Conservation (phyloP, 2,797 vertebrate genomes). For the Macrochelys suwanniensis region DNA sequence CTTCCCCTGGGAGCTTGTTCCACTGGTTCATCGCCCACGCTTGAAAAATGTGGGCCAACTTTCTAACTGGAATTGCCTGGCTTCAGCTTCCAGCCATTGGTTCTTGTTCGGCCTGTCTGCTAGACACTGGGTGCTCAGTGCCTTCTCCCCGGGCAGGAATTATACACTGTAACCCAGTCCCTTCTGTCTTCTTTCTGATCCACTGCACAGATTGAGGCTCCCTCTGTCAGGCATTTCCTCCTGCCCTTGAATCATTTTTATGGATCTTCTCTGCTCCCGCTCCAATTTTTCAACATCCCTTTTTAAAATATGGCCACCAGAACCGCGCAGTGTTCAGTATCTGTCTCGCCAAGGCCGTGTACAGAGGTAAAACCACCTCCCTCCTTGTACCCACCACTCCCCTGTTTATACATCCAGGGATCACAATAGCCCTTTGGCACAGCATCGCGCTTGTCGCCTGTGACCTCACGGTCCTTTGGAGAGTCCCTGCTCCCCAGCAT, state of each 20-base stretch:
- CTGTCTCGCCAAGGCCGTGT: background rate
- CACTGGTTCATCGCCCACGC: no score
- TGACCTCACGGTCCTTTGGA: fast-evolving
- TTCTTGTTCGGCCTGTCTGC: no score
- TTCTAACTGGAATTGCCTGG: no score
- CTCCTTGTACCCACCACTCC: fast-evolving
- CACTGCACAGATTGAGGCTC: background rate
- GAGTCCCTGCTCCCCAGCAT: fast-evolving
- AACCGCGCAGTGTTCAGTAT: no score
- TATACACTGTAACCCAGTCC: background rate
- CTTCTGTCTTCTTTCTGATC: background rate
- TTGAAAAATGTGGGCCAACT: no score
- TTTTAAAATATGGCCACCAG: fast-evolving
- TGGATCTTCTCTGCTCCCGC: background rate
- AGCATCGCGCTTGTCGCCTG: background rate
- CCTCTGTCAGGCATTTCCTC: background rate
- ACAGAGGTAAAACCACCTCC: background rate
- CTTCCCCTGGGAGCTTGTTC: no score
- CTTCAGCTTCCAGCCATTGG: no score
- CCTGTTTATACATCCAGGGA: background rate
- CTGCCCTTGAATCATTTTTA: background rate
- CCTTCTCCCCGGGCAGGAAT: background rate
- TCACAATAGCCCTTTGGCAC: background rate
- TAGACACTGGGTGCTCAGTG: no score
- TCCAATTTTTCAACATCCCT: background rate